Base-by-base conservation (phyloP, 2,888 invertebrate genomes). In the Acleris laterana region DNA sequence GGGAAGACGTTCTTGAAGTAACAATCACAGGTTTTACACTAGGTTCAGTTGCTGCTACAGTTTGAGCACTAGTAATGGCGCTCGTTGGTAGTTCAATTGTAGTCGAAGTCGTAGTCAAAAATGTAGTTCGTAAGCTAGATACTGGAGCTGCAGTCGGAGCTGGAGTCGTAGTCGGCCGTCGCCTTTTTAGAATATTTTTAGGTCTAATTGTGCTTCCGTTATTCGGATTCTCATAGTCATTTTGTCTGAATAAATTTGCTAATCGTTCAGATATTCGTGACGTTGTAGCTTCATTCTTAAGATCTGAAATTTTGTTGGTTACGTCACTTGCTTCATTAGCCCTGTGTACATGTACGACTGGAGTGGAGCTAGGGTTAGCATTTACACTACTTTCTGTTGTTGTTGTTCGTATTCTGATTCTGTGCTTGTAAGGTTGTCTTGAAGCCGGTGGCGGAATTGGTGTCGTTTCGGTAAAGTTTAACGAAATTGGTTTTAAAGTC, bases 1-100 rank as follows among this genome's bases (percentile, higher is more conserved):
- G 82, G 9, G 93, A 93, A 16, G 92, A 89, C 5, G 93, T 85
- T 72, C 90, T 85, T 0, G 94, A 93, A 32, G 93, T 93, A 13
- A 91, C 84, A 49, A 85, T 77, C 22, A 87, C 80, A 6, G 87
- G 82, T 69, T 83, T 84, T 17, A 85, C 78, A 11, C 82, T 75
- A 62, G 71, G 79, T 58, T 83, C 78, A n/a, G 74, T 79, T 2
- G 77, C 76, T 63, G 78, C 77, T 32, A 71, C 66, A 51, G 71
- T 73, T 62, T 74, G 65, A 17, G 74, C 73, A 20, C 77, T 74
- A 42, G 72, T 68, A 16, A 52, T 11, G 17, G 57, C 38, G 53
- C 70, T 69, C 68, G 71, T 74, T 50, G 74, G 63, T 44, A 62
- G 68, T 50, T 72, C 74, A 60, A 71, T 75, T 20, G 79, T 74